Percentiles rank a stretch among this genome's conserved stretches.
Evolutionary conservation across 2,113 vertebrate genomes (phyloP).

Genomic region (Condylura cristata): DNA sequence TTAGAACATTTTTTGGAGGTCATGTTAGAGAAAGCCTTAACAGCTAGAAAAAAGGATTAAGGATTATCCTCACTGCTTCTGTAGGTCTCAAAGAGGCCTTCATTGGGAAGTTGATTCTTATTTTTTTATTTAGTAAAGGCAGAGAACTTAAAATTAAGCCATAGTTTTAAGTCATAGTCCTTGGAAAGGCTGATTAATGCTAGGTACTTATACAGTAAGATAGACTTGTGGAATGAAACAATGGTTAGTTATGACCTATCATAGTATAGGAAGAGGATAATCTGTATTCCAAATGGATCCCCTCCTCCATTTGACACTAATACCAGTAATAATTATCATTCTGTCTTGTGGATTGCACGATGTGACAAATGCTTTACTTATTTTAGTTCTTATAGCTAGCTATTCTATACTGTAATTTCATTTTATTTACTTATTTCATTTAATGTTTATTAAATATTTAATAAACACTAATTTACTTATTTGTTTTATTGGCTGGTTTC

Average conservation of each 20-base stretch:
- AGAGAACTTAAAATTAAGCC: conserved; percentile 1
- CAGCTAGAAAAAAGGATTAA: background rate
- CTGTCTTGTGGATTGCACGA: background rate
- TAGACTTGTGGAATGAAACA: background rate
- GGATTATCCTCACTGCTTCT: background rate
- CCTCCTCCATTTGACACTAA: background rate
- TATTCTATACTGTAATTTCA: no score
- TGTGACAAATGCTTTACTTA: background rate
- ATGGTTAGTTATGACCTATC: background rate
- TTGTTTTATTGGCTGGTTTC: background rate
- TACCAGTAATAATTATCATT: background rate
- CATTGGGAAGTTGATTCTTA: background rate
- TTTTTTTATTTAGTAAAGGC: background rate
- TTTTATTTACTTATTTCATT: no score
- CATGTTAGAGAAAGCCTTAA: background rate
- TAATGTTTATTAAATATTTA: no score
- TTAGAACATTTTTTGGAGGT: background rate
- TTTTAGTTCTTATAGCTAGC: no score
- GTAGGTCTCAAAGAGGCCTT: background rate
- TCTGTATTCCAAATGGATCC: background rate
- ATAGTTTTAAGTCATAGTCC: background rate
- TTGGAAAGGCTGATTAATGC: background rate
- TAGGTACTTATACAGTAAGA: background rate
- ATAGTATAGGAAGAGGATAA: background rate
- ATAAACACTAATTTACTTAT: background rate